phyloP scores from a whole-genome alignment of 2,888 invertebrate species.

The Tigriopus californicus region DNA sequence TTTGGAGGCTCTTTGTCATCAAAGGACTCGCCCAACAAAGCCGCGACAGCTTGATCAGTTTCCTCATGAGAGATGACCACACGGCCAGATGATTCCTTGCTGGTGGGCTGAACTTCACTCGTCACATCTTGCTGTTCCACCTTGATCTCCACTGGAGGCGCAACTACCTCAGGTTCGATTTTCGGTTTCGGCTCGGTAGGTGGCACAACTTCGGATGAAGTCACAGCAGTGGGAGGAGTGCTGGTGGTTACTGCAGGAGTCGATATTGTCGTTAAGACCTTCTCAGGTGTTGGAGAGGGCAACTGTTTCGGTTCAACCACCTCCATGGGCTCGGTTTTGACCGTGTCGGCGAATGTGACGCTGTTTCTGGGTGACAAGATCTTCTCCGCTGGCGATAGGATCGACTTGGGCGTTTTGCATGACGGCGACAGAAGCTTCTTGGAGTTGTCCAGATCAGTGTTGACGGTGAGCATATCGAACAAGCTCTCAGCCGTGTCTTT shows the following conservation, averaged over 20 bases:
- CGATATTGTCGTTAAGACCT: not conserved
- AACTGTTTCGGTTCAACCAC: not conserved
- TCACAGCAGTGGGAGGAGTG: conserved; percentile 11
- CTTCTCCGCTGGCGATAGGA: not conserved
- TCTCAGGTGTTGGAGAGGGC: not conserved
- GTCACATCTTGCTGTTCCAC: conserved; percentile 26
- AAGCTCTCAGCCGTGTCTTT: conserved; percentile 1
- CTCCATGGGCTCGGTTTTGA: conserved; percentile 20
- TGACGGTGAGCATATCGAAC: not conserved
- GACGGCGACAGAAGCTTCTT: not conserved
- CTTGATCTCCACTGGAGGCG: not conserved
- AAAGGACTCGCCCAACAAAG: conserved; percentile 65
- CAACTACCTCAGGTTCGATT: conserved; percentile 21
- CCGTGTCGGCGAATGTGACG: not conserved
- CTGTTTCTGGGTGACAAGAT: not conserved
- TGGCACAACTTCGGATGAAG: conserved; percentile 25
- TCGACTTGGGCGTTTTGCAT: not conserved
- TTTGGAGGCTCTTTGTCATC: conserved; percentile 32
- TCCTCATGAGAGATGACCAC: conserved; percentile 76
- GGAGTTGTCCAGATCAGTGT: not conserved
- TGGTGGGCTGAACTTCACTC: conserved; percentile 29
- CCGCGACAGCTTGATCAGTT: conserved; percentile 77
- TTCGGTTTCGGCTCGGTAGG: conserved; percentile 27
- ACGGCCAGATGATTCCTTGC: conserved; percentile 49
- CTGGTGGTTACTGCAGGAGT: not conserved